Conservation (phyloP, 2,797 vertebrate species). For the Discoglossus pictus region DNA sequence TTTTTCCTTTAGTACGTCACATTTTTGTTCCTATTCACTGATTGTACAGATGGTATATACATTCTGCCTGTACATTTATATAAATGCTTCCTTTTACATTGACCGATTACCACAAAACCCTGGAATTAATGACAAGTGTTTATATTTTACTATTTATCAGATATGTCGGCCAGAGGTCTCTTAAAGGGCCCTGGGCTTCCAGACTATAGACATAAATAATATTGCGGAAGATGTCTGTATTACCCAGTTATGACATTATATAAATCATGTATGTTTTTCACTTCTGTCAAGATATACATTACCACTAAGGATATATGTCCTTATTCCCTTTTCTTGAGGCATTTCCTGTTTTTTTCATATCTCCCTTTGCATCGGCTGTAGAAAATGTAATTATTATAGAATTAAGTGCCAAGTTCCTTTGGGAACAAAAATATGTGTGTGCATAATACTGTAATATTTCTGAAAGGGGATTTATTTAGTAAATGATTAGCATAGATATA, state of each 20-base stretch:
- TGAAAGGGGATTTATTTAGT: no score
- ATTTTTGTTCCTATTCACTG: no score
- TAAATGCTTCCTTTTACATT: not conserved
- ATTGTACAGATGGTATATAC: no score
- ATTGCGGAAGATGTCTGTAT: conserved; percentile 4
- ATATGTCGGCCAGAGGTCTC: conserved; percentile 24
- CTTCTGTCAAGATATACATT: conserved; percentile 1
- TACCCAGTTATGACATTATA: conserved; percentile 7
- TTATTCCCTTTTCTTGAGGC: not conserved
- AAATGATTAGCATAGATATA: no score
- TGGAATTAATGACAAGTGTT: conserved; percentile 24
- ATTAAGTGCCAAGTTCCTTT: no score
- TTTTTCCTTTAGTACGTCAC: no score
- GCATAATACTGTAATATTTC: no score
- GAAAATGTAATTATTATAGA: no score
- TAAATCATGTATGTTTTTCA: conserved; percentile 1
- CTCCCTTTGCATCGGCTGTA: no score
- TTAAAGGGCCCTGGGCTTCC: not conserved
- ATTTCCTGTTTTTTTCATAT: not conserved
- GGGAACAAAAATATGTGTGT: no score
- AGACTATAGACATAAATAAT: conserved; percentile 34
- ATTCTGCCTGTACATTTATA: not conserved
- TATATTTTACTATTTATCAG: conserved; percentile 13
- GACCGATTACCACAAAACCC: not conserved
- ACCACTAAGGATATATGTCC: not conserved